A percentile compares a stretch with the other conserved stretches of the same genome.
phyloP scores from a whole-genome alignment of 2,113 vertebrate species.

The Syrmaticus mikado region DNA sequence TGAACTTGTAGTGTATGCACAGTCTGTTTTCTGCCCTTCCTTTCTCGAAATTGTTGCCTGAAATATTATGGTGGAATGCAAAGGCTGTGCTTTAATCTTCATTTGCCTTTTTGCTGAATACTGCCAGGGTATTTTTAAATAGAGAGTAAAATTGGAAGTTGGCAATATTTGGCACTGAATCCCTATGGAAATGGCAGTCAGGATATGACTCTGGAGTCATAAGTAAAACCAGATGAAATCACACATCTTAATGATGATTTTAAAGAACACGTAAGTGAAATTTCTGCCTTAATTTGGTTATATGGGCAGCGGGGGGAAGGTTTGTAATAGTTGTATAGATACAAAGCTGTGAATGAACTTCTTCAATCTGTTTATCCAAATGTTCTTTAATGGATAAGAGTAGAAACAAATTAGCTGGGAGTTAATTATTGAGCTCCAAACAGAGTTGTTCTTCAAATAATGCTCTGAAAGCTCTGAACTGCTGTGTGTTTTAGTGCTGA shows the following conservation, averaged over 20 bases:
- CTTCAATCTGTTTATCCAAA: slow-evolving; percentile 67
- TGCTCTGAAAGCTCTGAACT: not conserved
- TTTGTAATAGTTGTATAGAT: not conserved
- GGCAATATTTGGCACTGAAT: not conserved
- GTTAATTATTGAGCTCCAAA: not conserved
- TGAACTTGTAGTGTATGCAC: not conserved
- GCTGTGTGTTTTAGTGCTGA: not conserved
- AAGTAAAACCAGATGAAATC: not conserved
- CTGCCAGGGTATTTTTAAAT: slow-evolving; percentile 7
- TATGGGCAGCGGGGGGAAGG: not conserved
- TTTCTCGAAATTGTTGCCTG: slow-evolving; percentile 34
- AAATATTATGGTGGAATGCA: slow-evolving; percentile 12
- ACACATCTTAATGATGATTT: not conserved
- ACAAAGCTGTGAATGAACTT: slow-evolving; percentile 19
- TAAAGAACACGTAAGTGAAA: not conserved
- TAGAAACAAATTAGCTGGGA: not conserved
- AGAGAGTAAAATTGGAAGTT: not conserved
- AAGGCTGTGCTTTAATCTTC: slow-evolving; percentile 6
- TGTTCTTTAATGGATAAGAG: slow-evolving; percentile 76
- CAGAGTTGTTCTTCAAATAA: not conserved
- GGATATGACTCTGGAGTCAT: not conserved
- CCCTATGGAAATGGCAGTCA: not conserved
- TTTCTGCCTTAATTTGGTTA: slow-evolving; percentile 22
- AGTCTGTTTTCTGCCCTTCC: slow-evolving; percentile 40
- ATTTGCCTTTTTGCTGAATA: slow-evolving; percentile 17